Base-by-base conservation (phyloP, 2,888 invertebrate species). In the Allacma fusca region DNA sequence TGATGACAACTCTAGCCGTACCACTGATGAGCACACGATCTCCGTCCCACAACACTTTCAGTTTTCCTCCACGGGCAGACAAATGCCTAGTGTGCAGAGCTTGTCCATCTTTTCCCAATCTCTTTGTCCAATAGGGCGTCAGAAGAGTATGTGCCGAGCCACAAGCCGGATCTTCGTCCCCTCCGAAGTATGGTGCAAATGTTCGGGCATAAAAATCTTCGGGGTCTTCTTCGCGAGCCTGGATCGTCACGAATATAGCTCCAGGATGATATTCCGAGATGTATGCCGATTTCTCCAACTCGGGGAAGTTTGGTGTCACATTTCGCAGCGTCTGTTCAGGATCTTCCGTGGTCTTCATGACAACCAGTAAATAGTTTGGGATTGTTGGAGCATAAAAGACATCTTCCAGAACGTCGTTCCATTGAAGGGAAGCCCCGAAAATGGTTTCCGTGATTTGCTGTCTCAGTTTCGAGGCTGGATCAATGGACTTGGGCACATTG, bases 31-130 rank as follows among this genome's bases (percentile, higher is more conserved):
- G 16, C 13, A 34, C 34, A 28, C 67, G 1, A 13, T 21, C 19
- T 4, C 34, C 67, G 13, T 76, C 57, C 69, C 76, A 62, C 23
- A 67, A 76, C 34, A 78, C 78, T 65, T 76, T 67, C 19, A 80
- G 16, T 19, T 29, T 26, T 1, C 67, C 67, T 9, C 67, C 29
- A 16, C 29, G 1, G 1, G 16, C 16, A 7, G 67, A 67, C n/a
- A n/a, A 70, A 23, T 78, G 78, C 16, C 71, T 64, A 7, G 67
- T 26, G 12, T 7, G 9, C 50, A 71, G n/a, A 44, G 2, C 24
- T 26, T 67, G 4, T 1, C 67, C 67, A 24, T 67, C 29, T 19
- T 12, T 9, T 19, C 21, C 21, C 29, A 67, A 67, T 67, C 29
- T 19, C 26, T 12, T n/a, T 4, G 9, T 21, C 67, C 67, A 67